Conservation (phyloP, 1,140 invertebrate species). For the Drosophila paulistorum region DNA sequence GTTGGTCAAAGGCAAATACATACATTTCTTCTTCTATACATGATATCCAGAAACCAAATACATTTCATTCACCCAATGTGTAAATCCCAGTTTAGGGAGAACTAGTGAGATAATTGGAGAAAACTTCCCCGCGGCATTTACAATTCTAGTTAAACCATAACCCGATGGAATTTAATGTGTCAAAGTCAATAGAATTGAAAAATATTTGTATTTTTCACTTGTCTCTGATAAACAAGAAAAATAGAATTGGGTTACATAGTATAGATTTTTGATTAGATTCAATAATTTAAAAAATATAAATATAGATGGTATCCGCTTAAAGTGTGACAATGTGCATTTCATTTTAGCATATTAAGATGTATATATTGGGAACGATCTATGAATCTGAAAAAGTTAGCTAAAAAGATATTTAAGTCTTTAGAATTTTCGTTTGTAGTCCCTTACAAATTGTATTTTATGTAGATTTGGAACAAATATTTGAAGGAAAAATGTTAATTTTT, state of each 20-base stretch:
- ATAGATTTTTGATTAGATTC: background rate
- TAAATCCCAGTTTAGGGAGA: constrained; percentile 5
- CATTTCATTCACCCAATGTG: background rate
- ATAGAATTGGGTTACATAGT: background rate
- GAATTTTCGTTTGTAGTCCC: too few relatives aligned
- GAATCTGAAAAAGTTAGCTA: too few relatives aligned
- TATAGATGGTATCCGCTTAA: too few relatives aligned
- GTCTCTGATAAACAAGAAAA: background rate
- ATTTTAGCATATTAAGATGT: too few relatives aligned
- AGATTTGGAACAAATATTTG: too few relatives aligned
- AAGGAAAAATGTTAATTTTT: too few relatives aligned
- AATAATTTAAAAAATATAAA: too few relatives aligned
- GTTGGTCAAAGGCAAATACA: constrained; percentile 18
- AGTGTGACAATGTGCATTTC: too few relatives aligned
- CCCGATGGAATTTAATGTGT: background rate
- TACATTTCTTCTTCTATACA: background rate
- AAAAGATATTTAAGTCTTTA: too few relatives aligned
- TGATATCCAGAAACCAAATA: constrained; percentile 1
- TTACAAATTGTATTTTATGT: too few relatives aligned
- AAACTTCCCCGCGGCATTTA: background rate
- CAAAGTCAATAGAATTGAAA: background rate
- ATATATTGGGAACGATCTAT: too few relatives aligned
- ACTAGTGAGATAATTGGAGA: background rate
- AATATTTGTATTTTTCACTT: background rate
- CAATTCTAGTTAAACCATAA: background rate